Conservation (phyloP, 2,888 invertebrate species). For the Drosophila lacicola region DNA sequence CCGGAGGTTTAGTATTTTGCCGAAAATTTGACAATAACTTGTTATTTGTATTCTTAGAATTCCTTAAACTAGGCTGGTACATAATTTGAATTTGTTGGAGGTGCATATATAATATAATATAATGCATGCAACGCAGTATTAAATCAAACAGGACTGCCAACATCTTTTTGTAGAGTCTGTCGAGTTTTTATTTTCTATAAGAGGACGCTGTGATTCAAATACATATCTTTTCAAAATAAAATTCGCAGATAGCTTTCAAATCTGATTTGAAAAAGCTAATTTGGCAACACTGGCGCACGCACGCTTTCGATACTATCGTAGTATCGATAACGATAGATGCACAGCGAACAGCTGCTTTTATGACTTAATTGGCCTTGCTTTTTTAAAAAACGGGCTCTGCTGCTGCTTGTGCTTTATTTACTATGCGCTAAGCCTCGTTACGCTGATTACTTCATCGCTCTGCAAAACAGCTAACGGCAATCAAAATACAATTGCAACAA, state of each 20-base stretch:
- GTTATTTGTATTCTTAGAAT: too few relatives aligned
- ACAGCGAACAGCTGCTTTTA: slow-evolving; percentile 39
- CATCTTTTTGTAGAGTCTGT: too few relatives aligned
- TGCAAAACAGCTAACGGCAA: slow-evolving; percentile 4
- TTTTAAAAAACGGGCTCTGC: slow-evolving; percentile 42
- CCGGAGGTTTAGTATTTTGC: too few relatives aligned
- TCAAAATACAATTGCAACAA: slow-evolving; percentile 9
- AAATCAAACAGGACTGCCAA: too few relatives aligned
- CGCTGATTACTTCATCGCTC: slow-evolving; percentile 47
- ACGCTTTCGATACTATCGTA: neutral
- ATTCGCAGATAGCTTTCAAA: neutral
- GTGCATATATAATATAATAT: too few relatives aligned
- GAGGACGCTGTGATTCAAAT: too few relatives aligned
- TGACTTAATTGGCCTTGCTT: slow-evolving; percentile 46
- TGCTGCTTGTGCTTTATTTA: slow-evolving; percentile 39
- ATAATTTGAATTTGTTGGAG: too few relatives aligned
- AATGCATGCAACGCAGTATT: too few relatives aligned
- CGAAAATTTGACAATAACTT: too few relatives aligned
- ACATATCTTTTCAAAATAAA: too few relatives aligned
- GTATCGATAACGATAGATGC: slow-evolving; percentile 18
- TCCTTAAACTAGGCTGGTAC: too few relatives aligned
- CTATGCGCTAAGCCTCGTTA: slow-evolving; percentile 46
- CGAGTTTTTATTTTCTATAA: too few relatives aligned
- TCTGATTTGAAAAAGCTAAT: neutral
- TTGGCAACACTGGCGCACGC: neutral